Conservation (phyloP, 2,113 vertebrate species). For the Spermophilus dauricus region DNA sequence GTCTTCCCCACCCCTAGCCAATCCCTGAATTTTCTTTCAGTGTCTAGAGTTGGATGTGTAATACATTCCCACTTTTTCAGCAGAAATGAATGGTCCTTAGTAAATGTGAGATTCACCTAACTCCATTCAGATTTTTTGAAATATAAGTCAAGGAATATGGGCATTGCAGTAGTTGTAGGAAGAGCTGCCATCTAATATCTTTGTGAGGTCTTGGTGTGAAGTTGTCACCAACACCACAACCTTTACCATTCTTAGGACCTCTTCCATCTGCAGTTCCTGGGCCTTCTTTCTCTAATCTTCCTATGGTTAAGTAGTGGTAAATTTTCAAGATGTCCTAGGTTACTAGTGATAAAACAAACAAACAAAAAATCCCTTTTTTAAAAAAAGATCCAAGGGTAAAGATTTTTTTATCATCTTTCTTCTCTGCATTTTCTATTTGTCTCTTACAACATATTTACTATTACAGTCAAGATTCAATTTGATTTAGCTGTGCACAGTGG, state of each 20-base stretch:
- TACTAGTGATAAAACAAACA: not conserved
- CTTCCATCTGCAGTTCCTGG: not conserved
- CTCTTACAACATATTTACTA: not conserved
- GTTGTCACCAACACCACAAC: not conserved
- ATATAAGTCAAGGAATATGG: not conserved
- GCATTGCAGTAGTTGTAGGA: rapidly evolving
- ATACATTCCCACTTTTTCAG: not conserved
- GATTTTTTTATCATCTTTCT: not conserved
- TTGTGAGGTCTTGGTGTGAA: not conserved
- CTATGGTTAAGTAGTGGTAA: not conserved
- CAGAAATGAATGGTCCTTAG: not conserved
- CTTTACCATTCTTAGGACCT: not conserved
- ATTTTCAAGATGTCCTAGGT: not conserved
- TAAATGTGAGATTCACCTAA: not conserved
- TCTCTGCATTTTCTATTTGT: not conserved
- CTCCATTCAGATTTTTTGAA: not conserved
- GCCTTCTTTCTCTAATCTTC: not conserved
- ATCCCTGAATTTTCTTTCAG: not conserved
- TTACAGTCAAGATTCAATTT: not conserved
- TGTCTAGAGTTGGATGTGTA: not conserved
- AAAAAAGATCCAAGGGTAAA: not conserved
- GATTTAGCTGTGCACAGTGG: not conserved
- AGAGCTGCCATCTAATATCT: not conserved
- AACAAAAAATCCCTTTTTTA: not conserved
- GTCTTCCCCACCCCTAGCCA: not conserved